Base-by-base conservation (phyloP, 2,888 invertebrate genomes). In the Cataglyphis livida region DNA sequence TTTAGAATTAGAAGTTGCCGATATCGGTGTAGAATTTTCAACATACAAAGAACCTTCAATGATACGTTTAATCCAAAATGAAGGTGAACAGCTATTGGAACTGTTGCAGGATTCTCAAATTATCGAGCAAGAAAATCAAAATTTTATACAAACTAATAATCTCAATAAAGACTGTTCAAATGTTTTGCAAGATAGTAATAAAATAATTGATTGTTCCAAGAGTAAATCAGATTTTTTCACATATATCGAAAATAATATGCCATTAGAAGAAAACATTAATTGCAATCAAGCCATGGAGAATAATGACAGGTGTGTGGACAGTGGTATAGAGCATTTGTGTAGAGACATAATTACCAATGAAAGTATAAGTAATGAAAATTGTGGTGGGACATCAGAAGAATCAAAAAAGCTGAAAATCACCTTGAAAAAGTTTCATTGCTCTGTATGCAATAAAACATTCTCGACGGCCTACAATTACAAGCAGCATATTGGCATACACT, bases 401-500 rank as follows among this genome's bases (percentile, higher is more conserved):
- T 54, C 57, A 12, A 86, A 84, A 35, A 88, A 86, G 21, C 41
- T 79, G 3, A 90, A 87, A 65, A 10, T 38, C 35, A 64, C 79
- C 38, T 25, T 76, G 9, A 86, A 85, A 65, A 93, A 91, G 71
- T 94, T 91, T 82, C 89, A 92, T 62, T 95, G 95, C 79, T 89
- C 87, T 3, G 93, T 93, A 57, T 95, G 95, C 74, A 89, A 92
- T 7, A 95, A 94, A 82, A 89, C 90, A 57, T 94, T 94, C 75
- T 92, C 92, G 0, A 93, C 93, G 1, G 91, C 92, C 21, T 93
- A 93, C 41, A 95, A 94, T 84, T 94, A 93, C 74, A 94, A 92
- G 62, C 95, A 95, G 82, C 94, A 95, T 74, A 92, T 94, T 25
- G 94, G 94, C 0, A 93, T 91, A 3, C 94, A 95, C 83, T 94